These are phyloP conservation scores for Sclerurus mexicanus DNA, from an alignment of 2,113 vertebrate genomes.

Conservation along the genomic window DNA sequence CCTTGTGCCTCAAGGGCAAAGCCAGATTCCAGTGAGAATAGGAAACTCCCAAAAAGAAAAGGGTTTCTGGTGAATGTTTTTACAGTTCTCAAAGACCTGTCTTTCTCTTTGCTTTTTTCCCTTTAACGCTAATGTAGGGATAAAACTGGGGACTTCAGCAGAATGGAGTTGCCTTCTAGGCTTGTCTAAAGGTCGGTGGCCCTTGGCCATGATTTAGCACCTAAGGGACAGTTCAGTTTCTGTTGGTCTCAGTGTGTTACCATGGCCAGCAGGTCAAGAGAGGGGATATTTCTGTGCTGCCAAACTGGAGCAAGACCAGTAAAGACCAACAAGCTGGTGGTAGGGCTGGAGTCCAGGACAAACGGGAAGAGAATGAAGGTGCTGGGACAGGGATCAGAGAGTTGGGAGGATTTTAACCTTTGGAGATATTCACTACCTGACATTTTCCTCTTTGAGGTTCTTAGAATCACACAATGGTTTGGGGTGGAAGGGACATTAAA, in stretches of 20 bases:
- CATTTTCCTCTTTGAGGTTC: not conserved
- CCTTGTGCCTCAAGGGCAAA: not conserved
- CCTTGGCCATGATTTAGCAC: not conserved
- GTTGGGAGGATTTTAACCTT: not conserved
- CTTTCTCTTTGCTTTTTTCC: not conserved
- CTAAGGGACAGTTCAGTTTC: not conserved
- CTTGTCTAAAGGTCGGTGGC: not conserved
- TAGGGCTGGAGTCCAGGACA: not conserved
- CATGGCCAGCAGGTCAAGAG: not conserved
- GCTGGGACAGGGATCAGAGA: not conserved
- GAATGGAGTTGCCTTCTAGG: not conserved
- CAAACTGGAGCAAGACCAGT: not conserved
- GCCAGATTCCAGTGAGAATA: not conserved
- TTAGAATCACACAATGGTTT: not conserved
- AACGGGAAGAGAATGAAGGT: not conserved
- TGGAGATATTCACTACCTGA: not conserved
- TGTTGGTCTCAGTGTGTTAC: not conserved
- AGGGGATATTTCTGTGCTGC: not conserved
- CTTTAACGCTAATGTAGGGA: no score
- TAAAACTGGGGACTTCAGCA: not conserved
- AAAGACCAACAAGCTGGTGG: not conserved
- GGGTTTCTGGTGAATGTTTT: not conserved
- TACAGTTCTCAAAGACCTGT: not conserved
- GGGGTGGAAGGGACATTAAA: not conserved
- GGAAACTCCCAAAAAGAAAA: not conserved